These are phyloP conservation scores for Ctena decussata DNA, from an alignment of 2,888 invertebrate genomes.

Conservation along the genomic window DNA sequence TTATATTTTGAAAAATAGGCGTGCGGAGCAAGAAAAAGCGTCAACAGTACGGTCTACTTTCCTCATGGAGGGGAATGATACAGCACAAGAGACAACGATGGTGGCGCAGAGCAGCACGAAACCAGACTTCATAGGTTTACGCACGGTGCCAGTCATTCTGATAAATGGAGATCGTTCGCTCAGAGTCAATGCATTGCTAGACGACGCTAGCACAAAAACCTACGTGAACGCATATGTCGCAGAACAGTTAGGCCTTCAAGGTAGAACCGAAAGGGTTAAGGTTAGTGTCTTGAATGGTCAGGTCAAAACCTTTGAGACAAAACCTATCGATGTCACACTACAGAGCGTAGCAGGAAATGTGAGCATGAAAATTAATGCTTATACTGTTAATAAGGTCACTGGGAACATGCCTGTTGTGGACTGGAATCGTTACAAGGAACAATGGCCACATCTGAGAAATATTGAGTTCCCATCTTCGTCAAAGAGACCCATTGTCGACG, in stretches of 20 bases:
- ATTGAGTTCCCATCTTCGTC: constrained; percentile 18
- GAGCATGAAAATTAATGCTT: not conserved
- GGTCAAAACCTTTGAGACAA: not conserved
- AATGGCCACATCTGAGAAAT: constrained; percentile 10
- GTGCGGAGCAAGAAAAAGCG: too few relatives aligned
- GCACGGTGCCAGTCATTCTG: constrained; percentile 27
- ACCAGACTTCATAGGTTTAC: not conserved
- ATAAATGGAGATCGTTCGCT: not conserved
- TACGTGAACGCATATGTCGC: constrained; percentile 25
- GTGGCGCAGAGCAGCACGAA: not conserved
- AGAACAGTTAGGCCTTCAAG: not conserved
- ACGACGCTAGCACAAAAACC: constrained; percentile 22
- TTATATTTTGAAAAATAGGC: too few relatives aligned
- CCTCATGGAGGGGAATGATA: not conserved
- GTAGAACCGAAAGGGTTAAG: not conserved
- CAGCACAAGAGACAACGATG: not conserved
- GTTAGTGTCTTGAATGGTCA: constrained; percentile 18
- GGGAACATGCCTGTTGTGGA: constrained; percentile 4
- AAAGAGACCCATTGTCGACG: not conserved
- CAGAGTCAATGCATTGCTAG: constrained; percentile 22
- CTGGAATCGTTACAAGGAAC: not conserved
- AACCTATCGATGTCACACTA: not conserved
- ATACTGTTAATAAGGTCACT: not conserved
- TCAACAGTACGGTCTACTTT: not conserved
- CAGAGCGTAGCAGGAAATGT: not conserved